Evolutionary conservation across 2,113 vertebrate species (phyloP).

Genomic region (Hiodon alosoides): DNA sequence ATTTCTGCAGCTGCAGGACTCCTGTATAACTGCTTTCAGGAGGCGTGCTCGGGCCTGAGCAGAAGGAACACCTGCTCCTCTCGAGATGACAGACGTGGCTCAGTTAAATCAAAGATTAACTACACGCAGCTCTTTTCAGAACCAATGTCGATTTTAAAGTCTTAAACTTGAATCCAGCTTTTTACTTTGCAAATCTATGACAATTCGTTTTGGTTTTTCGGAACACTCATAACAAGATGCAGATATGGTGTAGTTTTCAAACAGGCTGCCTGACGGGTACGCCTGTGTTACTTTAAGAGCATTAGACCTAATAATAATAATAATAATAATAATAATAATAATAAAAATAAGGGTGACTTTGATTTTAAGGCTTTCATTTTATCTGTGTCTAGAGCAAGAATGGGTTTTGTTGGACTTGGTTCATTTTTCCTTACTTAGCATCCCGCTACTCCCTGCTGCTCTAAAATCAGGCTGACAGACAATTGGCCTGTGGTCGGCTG

Average conservation of each 20-base stretch:
- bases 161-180: conserved; percentile 23
- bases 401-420: not conserved
- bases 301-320: no score
- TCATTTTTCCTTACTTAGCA: not conserved
- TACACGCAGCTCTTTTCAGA: conserved; percentile 5
- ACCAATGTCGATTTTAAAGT: conserved; percentile 15
- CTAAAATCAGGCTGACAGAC: conserved; percentile 22
- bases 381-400: not conserved
- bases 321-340: not conserved
- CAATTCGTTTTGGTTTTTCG: not conserved
- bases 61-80: conserved; percentile 35
- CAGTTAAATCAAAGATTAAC: conserved; percentile 29
- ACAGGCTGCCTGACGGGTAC: not conserved
- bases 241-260: no score
- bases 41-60: conserved; percentile 3
- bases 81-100: conserved; percentile 13
- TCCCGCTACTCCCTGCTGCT: not conserved
- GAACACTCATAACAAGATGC: no score
- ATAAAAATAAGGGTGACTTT: not conserved
- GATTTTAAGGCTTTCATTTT: not conserved
- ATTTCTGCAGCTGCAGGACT: conserved; percentile 39
- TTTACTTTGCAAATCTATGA: not conserved
- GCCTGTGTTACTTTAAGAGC: not conserved
- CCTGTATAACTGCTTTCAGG: conserved; percentile 27
- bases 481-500: conserved; percentile 29